Evolutionary conservation across 2,888 invertebrate genomes (phyloP).

Genomic region (Agrochola litura): DNA sequence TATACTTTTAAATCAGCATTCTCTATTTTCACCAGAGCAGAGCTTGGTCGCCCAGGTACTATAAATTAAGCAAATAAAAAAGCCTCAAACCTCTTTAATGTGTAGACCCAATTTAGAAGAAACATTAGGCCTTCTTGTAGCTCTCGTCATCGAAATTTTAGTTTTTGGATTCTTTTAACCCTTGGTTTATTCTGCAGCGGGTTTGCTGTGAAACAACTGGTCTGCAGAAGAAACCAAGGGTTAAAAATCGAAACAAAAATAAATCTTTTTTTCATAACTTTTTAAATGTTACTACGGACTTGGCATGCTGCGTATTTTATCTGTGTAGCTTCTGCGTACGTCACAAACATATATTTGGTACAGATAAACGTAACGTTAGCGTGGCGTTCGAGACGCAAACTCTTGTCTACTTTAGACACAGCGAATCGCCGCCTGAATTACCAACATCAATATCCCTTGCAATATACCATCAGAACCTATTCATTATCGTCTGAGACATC

Average conservation of each 20-base stretch:
- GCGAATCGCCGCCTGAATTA: neutral
- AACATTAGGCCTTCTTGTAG: neutral
- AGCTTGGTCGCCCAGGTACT: too few relatives aligned
- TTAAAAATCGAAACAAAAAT: neutral
- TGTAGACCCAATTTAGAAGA: neutral
- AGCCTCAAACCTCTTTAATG: neutral
- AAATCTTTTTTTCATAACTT: neutral
- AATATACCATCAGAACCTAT: neutral
- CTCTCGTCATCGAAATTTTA: neutral
- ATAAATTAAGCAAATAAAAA: too few relatives aligned
- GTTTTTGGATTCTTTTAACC: neutral
- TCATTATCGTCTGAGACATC: neutral
- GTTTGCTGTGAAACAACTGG: too few relatives aligned
- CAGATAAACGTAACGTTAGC: constrained; percentile 8
- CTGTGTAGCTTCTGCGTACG: constrained; percentile 13
- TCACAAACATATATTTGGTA: constrained; percentile 40
- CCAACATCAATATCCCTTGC: neutral
- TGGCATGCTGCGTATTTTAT: constrained; percentile 31
- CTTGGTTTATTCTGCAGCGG: neutral
- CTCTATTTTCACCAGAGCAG: too few relatives aligned
- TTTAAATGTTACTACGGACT: constrained; percentile 20
- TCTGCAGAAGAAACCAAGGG: too few relatives aligned
- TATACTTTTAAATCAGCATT: too few relatives aligned
- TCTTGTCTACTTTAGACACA: constrained; percentile 15
- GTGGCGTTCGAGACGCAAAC: neutral